Conservation (phyloP, 1,140 invertebrate genomes). For the Bombus pyrosoma region DNA sequence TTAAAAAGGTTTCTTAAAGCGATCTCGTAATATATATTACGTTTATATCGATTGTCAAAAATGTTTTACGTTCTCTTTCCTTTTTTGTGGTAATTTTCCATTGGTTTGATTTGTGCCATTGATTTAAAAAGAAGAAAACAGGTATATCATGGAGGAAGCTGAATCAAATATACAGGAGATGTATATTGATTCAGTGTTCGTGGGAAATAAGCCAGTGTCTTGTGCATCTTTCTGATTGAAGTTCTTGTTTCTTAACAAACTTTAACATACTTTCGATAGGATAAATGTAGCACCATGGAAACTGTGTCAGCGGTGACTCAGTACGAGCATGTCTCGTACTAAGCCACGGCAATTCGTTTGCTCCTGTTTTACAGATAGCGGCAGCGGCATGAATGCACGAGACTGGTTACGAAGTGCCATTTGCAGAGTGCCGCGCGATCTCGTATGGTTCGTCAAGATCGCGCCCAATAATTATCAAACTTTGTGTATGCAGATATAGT, state of each 20-base stretch:
- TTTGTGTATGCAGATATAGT: constrained; percentile 50
- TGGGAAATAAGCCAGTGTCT: constrained; percentile 42
- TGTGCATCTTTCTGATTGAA: constrained; percentile 32
- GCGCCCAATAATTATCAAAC: constrained; percentile 43
- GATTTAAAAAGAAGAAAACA: not conserved
- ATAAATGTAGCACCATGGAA: constrained; percentile 56
- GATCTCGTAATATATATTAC: too few species aligned
- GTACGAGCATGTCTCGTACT: constrained; percentile 46
- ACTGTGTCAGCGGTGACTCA: constrained; percentile 57
- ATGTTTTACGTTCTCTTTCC: not conserved
- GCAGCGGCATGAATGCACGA: constrained; percentile 61
- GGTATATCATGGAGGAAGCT: too few species aligned
- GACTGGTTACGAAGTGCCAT: constrained; percentile 65
- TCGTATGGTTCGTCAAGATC: constrained; percentile 46
- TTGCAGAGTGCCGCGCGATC: constrained; percentile 60
- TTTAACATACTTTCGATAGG: not conserved
- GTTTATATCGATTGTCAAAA: too few species aligned
- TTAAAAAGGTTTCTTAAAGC: too few species aligned
- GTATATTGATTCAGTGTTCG: not conserved
- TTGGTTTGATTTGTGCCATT: not conserved
- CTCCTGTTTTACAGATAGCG: constrained; percentile 65
- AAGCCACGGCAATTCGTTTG: constrained; percentile 57
- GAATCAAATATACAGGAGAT: not conserved
- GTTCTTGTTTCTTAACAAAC: not conserved
- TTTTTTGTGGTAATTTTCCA: not conserved